Conservation (phyloP, 2,888 invertebrate genomes). For the Heliconius charithonia region DNA sequence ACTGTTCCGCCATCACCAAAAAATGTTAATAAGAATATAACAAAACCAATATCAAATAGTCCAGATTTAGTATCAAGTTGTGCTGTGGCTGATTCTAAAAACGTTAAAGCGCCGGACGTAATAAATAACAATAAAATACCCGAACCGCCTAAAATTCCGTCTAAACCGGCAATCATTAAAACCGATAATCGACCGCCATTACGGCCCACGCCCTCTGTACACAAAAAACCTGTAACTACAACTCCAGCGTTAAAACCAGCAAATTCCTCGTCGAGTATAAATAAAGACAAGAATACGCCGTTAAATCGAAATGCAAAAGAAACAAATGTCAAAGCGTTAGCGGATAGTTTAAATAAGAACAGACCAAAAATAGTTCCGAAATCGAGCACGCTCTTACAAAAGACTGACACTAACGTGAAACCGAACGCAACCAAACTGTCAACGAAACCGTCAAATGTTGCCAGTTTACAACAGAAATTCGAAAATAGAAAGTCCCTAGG, state of each 20-base stretch:
- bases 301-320: slow-evolving; percentile 72
- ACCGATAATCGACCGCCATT: slow-evolving; percentile 72
- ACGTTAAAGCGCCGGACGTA: slow-evolving; percentile 85
- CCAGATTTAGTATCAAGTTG: slow-evolving; percentile 90
- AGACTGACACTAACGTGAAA: slow-evolving; percentile 66
- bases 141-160: slow-evolving; percentile 76
- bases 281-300: slow-evolving; percentile 66
- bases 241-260: slow-evolving; percentile 65
- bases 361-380: slow-evolving; percentile 79
- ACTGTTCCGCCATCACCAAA: slow-evolving; percentile 74
- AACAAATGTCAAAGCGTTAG: slow-evolving; percentile 72
- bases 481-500: slow-evolving; percentile 84
- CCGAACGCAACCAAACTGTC: slow-evolving; percentile 76
- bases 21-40: slow-evolving; percentile 62
- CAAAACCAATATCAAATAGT: slow-evolving; percentile 81
- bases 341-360: slow-evolving; percentile 79
- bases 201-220: slow-evolving; percentile 69
- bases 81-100: slow-evolving; percentile 78
- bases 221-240: slow-evolving; percentile 70
- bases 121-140: slow-evolving; percentile 75
- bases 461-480: slow-evolving; percentile 91
- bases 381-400: slow-evolving; percentile 65
- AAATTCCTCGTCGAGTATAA: slow-evolving; percentile 58
- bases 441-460: slow-evolving; percentile 87
- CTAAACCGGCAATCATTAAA: slow-evolving; percentile 75